phyloP scores from a whole-genome alignment of 2,797 vertebrate species.

The Crypturellus tataupa region DNA sequence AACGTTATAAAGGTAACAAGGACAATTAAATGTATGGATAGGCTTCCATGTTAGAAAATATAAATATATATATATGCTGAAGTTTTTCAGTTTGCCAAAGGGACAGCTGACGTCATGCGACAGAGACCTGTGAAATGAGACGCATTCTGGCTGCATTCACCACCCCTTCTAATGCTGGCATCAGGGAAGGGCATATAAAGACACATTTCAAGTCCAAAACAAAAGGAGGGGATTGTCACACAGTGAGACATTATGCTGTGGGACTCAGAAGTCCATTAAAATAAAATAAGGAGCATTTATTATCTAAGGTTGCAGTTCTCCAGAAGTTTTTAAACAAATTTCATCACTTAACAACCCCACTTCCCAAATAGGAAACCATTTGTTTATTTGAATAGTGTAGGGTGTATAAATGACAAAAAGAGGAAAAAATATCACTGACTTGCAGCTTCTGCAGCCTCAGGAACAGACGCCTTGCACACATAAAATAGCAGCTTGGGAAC shows the following conservation, averaged over 20 bases:
- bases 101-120: background rate
- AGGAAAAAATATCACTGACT: background rate
- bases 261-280: background rate
- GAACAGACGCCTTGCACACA: constrained; percentile 30
- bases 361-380: constrained; percentile 37
- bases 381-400: constrained; percentile 25
- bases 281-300: background rate
- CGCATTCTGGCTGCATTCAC: background rate
- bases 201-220: background rate
- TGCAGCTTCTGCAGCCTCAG: background rate
- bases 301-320: background rate
- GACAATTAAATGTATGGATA: background rate
- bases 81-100: background rate
- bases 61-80: background rate
- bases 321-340: constrained; percentile 38
- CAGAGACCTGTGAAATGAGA: background rate
- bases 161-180: background rate
- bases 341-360: background rate
- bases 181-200: background rate
- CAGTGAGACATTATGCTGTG: rapidly evolving
- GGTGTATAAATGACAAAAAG: constrained; percentile 1
- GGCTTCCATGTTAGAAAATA: background rate
- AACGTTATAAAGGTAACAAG: background rate
- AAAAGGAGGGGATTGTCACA: background rate
- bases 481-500: constrained; percentile 39